Evolutionary conservation across 2,888 invertebrate species (phyloP).

Genomic region (Malthinus flaveolus): DNA sequence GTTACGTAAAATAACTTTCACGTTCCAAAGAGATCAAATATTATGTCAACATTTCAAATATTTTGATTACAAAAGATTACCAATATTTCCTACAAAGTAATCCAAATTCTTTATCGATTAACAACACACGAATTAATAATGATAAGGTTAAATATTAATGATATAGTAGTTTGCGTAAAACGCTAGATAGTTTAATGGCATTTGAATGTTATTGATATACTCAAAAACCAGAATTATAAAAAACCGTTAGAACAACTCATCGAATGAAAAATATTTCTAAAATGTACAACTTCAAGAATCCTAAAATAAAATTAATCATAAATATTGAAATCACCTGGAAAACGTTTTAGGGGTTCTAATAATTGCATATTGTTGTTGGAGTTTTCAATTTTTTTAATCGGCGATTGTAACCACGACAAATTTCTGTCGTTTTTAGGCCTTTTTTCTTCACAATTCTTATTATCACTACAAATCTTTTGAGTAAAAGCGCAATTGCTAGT

Average conservation of each 20-base stretch:
- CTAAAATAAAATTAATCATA: too few relatives aligned
- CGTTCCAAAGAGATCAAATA: too few relatives aligned
- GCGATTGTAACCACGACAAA: conserved; percentile 10
- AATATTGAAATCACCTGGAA: conserved; percentile 56
- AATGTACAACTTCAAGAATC: background rate
- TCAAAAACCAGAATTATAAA: background rate
- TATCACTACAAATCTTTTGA: conserved; percentile 11
- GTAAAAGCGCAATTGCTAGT: conserved; percentile 26
- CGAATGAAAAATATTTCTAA: background rate
- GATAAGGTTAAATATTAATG: background rate
- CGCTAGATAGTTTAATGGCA: background rate
- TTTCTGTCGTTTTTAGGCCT: background rate
- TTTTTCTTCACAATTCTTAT: conserved; percentile 14
- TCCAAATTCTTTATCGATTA: too few relatives aligned
- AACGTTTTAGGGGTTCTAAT: conserved; percentile 58
- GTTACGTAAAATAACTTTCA: too few relatives aligned
- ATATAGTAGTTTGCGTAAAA: background rate
- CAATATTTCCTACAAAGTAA: too few relatives aligned
- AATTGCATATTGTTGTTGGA: conserved; percentile 41
- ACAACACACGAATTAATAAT: too few relatives aligned
- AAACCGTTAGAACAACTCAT: conserved; percentile 5
- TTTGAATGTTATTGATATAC: background rate
- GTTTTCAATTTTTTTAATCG: conserved; percentile 31
- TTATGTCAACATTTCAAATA: too few relatives aligned
- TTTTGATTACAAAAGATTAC: too few relatives aligned